A percentile compares a stretch with the other conserved stretches of the same genome.
Conservation (phyloP, 2,113 vertebrate genomes). For the Lophotis ruficrista region DNA sequence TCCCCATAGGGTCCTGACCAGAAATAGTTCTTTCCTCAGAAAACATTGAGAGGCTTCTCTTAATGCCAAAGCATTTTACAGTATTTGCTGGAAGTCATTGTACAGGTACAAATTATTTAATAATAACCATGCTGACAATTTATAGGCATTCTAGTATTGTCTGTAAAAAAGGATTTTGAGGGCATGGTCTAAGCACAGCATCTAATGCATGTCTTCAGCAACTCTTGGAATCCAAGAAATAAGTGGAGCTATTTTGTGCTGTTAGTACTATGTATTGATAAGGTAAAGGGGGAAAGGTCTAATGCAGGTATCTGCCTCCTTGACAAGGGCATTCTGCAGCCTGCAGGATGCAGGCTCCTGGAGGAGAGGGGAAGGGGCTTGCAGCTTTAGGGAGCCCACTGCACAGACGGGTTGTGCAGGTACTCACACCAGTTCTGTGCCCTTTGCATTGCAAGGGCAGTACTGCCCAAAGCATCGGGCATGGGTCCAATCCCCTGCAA, state of each 20-base stretch:
- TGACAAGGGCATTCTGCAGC: background rate
- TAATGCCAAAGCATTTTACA: background rate
- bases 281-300: background rate
- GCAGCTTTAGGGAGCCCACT: background rate
- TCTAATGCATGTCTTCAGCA: background rate
- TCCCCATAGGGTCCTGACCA: background rate
- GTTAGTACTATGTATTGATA: background rate
- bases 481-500: background rate
- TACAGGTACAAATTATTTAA: slow-evolving; percentile 12
- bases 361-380: background rate
- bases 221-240: background rate
- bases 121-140: background rate
- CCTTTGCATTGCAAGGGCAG: background rate
- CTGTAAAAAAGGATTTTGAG: background rate
- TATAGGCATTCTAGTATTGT: background rate
- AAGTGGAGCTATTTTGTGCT: background rate
- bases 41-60: background rate
- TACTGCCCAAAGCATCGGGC: background rate
- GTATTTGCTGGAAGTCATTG: slow-evolving; percentile 5
- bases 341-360: too few relatives aligned
- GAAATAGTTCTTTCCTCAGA: background rate
- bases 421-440: background rate
- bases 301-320: background rate
- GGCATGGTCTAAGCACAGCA: background rate
- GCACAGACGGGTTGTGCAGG: background rate